Conservation (phyloP, 2,113 vertebrate species). For the Lanius collurio region DNA sequence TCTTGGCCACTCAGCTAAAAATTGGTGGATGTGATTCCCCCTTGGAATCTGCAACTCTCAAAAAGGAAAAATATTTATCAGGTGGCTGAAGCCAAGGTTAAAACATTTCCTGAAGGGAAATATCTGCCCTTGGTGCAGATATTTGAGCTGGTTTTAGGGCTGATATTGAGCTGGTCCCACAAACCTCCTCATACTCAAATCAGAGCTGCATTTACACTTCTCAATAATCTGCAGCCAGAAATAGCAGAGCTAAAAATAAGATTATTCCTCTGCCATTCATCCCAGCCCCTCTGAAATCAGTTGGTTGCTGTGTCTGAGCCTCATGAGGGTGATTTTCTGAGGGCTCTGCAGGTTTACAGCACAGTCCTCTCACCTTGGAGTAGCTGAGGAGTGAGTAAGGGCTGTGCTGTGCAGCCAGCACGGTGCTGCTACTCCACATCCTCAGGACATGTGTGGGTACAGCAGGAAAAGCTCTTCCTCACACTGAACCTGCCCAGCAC, state of each 20-base stretch:
- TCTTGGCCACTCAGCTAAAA: neutral
- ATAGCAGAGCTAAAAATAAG: neutral
- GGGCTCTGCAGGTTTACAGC: neutral
- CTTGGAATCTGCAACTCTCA: neutral
- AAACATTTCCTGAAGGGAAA: neutral
- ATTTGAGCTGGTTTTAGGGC: neutral
- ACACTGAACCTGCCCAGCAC: neutral
- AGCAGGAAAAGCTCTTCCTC: neutral
- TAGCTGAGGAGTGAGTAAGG: rapidly evolving
- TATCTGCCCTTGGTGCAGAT: neutral
- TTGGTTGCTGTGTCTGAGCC: neutral
- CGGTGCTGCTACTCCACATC: rapidly evolving
- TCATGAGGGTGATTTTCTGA: neutral
- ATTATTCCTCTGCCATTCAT: neutral
- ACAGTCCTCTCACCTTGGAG: neutral
- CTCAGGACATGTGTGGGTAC: rapidly evolving
- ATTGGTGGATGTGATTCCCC: neutral
- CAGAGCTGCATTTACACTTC: neutral
- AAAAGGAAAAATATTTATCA: neutral
- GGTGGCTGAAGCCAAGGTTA: neutral
- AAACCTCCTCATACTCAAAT: neutral
- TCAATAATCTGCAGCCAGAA: neutral
- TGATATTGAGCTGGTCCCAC: neutral
- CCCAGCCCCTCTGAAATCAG: neutral
- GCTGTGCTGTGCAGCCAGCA: neutral